Evolutionary conservation across 2,113 vertebrate genomes (phyloP).

Genomic region (Osmerus eperlanus): DNA sequence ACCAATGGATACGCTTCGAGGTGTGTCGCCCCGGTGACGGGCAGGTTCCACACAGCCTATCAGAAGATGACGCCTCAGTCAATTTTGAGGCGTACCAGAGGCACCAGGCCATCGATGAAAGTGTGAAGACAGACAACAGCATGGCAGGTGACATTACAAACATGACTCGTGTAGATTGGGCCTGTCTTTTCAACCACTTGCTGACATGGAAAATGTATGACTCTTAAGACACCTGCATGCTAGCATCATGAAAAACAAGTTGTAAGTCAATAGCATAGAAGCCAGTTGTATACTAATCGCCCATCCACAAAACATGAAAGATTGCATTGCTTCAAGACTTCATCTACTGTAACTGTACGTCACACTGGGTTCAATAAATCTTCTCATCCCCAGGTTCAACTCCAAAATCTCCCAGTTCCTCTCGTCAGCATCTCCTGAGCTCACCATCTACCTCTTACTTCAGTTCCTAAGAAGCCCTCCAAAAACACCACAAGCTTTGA

Average conservation of each 20-base stretch:
- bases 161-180: too few relatives aligned
- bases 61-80: slow-evolving; percentile 72
- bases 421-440: slow-evolving; percentile 61
- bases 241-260: too few relatives aligned
- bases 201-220: too few relatives aligned
- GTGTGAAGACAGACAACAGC: slow-evolving; percentile 56
- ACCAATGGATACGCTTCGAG: slow-evolving; percentile 86
- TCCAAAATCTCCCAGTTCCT: slow-evolving; percentile 52
- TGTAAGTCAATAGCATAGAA: too few relatives aligned
- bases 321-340: too few relatives aligned
- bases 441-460: slow-evolving; percentile 60
- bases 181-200: too few relatives aligned
- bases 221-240: too few relatives aligned
- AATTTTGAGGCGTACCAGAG: slow-evolving; percentile 83
- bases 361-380: background rate
- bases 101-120: slow-evolving; percentile 70
- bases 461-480: slow-evolving; percentile 53
- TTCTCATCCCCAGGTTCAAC: slow-evolving; percentile 45
- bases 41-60: slow-evolving; percentile 67
- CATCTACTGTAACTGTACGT: too few relatives aligned
- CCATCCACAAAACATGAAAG: too few relatives aligned
- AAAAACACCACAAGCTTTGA: background rate
- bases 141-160: slow-evolving; percentile 43
- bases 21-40: slow-evolving; percentile 77
- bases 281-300: too few relatives aligned